Percentiles rank a stretch among this genome's conserved stretches.
Evolutionary conservation across 2,888 invertebrate species (phyloP).

Genomic region (Sesia bembeciformis): DNA sequence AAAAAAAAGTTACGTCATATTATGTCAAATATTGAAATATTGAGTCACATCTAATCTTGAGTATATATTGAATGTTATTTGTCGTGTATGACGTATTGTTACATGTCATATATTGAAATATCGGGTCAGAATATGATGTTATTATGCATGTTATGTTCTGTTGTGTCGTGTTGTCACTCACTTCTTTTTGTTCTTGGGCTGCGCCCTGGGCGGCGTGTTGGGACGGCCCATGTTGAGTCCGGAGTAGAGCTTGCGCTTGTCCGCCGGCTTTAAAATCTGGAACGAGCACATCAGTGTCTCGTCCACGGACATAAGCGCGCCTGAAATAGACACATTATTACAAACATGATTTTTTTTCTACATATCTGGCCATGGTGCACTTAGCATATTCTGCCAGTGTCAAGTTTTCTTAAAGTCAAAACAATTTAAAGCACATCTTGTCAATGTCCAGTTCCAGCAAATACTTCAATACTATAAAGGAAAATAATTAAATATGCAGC

Average conservation of each 20-base stretch:
- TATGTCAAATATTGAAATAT: too few relatives aligned
- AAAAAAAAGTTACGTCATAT: too few relatives aligned
- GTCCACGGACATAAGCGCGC: conserved; percentile 99
- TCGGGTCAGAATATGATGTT: too few relatives aligned
- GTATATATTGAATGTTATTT: too few relatives aligned
- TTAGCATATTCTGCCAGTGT: background rate
- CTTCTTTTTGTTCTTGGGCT: conserved; percentile 96
- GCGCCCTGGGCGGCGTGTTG: conserved; percentile 96
- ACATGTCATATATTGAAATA: too few relatives aligned
- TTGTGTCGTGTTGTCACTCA: conserved; percentile 62
- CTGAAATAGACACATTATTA: conserved; percentile 29
- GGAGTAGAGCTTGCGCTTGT: conserved; percentile 97
- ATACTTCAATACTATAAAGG: too few relatives aligned
- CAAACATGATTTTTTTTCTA: background rate
- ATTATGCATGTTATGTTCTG: too few relatives aligned
- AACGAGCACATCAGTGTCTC: conserved; percentile 99
- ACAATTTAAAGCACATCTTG: too few relatives aligned
- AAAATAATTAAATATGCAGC: too few relatives aligned
- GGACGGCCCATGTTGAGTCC: conserved; percentile 96
- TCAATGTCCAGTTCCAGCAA: background rate
- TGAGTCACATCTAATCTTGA: too few relatives aligned
- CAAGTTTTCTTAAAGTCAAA: too few relatives aligned
- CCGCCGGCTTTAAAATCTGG: conserved; percentile 96
- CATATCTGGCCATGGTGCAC: background rate
- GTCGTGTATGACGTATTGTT: too few relatives aligned